phyloP scores from a whole-genome alignment of 92 coral and sea anemone genomes.

The Epizoanthus stellaris region DNA sequence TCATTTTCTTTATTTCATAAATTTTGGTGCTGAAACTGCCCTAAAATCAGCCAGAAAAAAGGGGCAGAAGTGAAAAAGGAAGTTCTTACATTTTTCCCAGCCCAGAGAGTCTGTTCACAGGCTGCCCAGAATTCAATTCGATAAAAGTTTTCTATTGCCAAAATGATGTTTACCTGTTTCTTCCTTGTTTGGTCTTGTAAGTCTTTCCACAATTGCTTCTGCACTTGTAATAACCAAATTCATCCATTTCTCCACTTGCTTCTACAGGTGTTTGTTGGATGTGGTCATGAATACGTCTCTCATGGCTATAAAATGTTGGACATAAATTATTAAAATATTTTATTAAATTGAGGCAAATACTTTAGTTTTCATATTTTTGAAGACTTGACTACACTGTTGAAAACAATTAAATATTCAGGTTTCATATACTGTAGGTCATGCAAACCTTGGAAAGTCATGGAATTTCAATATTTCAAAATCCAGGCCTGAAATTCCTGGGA shows the following conservation, averaged over 20 bases:
- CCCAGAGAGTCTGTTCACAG: neutral
- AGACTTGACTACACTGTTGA: no score
- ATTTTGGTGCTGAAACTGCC: no score
- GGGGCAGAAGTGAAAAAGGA: no score
- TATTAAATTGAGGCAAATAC: no score
- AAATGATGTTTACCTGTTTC: constrained; percentile 32
- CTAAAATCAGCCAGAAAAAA: no score
- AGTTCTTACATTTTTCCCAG: neutral
- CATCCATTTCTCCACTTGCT: constrained; percentile 28
- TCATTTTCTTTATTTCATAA: no score
- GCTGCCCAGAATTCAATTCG: neutral
- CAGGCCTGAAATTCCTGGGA: no score
- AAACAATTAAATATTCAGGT: no score
- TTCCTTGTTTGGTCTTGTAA: constrained; percentile 45
- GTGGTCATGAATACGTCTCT: constrained; percentile 8
- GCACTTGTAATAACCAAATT: constrained; percentile 41
- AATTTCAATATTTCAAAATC: no score
- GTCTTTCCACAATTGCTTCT: constrained; percentile 44
- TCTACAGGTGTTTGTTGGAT: neutral
- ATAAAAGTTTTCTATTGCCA: neutral
- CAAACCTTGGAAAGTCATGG: no score
- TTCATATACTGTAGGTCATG: no score
- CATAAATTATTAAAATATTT: neutral
- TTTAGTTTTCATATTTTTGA: no score
- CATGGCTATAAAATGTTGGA: constrained; percentile 10